These are phyloP conservation scores for Eupithecia insigniata DNA, from an alignment of 2,888 invertebrate species.

Conservation along the genomic window DNA sequence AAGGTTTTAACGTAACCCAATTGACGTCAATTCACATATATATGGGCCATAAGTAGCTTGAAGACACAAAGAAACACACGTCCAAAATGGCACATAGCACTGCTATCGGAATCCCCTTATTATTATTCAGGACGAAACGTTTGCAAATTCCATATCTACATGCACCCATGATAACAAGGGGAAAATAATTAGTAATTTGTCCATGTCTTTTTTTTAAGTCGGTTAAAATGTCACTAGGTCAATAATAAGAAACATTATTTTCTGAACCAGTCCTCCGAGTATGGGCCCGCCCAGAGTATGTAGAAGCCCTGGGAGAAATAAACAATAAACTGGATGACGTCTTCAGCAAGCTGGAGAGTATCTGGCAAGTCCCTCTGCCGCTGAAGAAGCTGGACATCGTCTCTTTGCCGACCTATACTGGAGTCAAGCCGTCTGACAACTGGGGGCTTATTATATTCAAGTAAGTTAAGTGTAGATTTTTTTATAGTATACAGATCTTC, in stretches of 20 bases:
- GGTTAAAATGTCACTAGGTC: too few relatives aligned
- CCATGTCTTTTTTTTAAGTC: too few relatives aligned
- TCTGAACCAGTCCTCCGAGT: slow-evolving; percentile 78
- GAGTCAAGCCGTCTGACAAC: slow-evolving; percentile 89
- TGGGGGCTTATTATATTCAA: slow-evolving; percentile 92
- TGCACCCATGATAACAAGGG: neutral
- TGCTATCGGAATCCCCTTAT: neutral
- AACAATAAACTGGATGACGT: slow-evolving; percentile 84
- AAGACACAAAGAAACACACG: neutral
- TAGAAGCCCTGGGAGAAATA: slow-evolving; percentile 83
- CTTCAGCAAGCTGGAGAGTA: slow-evolving; percentile 84
- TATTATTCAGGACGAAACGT: neutral
- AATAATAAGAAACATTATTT: neutral
- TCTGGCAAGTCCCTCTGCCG: slow-evolving; percentile 87
- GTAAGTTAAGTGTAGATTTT: slow-evolving; percentile 74
- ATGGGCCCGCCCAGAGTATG: slow-evolving; percentile 86
- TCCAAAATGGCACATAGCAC: neutral
- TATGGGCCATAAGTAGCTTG: too few relatives aligned
- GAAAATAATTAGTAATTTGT: neutral
- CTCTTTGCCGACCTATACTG: slow-evolving; percentile 88
- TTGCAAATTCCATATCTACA: neutral
- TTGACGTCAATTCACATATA: too few relatives aligned
- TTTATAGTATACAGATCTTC: too few relatives aligned
- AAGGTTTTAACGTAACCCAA: too few relatives aligned
- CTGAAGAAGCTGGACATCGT: slow-evolving; percentile 88